These are phyloP conservation scores for Cinara cedri DNA, from an alignment of 2,888 invertebrate species.

Conservation along the genomic window DNA sequence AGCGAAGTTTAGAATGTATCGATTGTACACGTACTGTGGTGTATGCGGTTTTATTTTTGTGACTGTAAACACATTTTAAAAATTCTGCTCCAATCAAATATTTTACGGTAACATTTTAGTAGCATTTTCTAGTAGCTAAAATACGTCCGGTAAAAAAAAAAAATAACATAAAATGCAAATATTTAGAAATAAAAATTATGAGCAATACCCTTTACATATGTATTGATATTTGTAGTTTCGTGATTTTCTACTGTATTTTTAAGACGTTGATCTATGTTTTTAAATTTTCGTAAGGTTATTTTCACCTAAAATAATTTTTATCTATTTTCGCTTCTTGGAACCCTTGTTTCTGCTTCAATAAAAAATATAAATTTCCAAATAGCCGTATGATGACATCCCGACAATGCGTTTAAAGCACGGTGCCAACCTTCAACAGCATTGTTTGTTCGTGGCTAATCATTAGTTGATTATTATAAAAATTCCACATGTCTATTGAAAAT, in stretches of 20 bases:
- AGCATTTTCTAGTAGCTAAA: too few relatives aligned
- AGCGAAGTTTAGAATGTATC: too few relatives aligned
- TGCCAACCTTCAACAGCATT: constrained; percentile 16
- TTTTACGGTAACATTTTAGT: too few relatives aligned
- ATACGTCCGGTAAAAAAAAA: background rate
- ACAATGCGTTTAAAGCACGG: background rate
- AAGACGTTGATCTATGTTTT: constrained; percentile 3
- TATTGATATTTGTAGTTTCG: constrained; percentile 7
- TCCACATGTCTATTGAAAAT: background rate
- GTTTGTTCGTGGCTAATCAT: background rate
- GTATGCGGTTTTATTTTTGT: too few relatives aligned
- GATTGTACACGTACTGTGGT: too few relatives aligned
- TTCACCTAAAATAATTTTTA: background rate
- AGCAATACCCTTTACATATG: background rate
- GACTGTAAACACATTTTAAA: too few relatives aligned
- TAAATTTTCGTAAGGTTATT: background rate
- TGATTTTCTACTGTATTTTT: background rate
- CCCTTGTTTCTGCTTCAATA: background rate
- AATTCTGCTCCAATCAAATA: too few relatives aligned
- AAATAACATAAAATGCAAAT: background rate
- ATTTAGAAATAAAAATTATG: constrained; percentile 7
- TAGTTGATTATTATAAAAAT: background rate
- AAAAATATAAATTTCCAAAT: background rate
- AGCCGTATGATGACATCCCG: background rate
- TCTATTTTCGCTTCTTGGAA: background rate